Evolutionary conservation across 2,888 invertebrate species (phyloP), one percentile per base, ranked within the genome.

Genomic region (Thereva nobilitata): DNA sequence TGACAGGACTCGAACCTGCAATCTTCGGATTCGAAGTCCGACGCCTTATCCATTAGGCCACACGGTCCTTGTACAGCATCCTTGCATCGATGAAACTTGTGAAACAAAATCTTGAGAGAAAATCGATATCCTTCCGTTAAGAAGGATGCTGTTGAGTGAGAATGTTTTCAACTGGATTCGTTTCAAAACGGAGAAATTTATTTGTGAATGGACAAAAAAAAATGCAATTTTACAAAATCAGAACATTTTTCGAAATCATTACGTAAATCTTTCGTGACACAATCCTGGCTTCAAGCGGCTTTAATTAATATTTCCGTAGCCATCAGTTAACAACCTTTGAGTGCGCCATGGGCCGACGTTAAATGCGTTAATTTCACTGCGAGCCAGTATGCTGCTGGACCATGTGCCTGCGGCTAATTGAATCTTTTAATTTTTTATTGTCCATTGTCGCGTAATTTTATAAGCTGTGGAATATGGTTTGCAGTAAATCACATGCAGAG

Each of bases 1-100:
- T 79, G 77, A 78, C 79, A 79, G 79, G 79, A 79, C 78, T 80
- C 79, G 80, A 80, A 80, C 80, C 80, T 80, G 79, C 79, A 80
- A 79, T 79, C 80, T 80, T 80, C 79, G 80, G 79, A 79, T 80
- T 79, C 79, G 79, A 80, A 80, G 79, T 80, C 80, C 79, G 79
- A 79, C 79, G 80, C 80, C 79, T 79, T 80, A 80, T 79, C 80
- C 78, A 80, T 79, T 80, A 79, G 79, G 80, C 80, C 79, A 80
- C 78, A 79, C 79, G 79, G 79, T 65, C 65, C 65, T 65, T 65
- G 55, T 23, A 55, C 42, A 64, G 52, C 63, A 53, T 64, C 52
- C 42, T 42, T 64, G 9, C 40, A 23, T 23, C 6, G 12, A 37
- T 10, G 2, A 5, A 44, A 44, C 10, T 35, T 5, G n/a, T 37